Base-by-base conservation (phyloP, 2,113 vertebrate species). In the Ranitomeya imitator region DNA sequence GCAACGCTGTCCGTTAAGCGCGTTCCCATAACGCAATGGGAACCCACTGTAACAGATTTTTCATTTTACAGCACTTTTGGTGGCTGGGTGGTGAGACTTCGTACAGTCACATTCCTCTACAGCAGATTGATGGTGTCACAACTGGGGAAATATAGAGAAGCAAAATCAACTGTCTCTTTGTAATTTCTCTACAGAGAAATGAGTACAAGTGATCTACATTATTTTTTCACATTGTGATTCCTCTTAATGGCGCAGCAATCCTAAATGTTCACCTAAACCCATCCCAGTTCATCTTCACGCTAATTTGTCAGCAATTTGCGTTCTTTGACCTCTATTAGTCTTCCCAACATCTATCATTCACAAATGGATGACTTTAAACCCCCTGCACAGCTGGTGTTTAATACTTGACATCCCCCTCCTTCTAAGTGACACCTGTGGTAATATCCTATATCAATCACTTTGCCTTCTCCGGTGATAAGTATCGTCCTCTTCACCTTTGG, bases 231-330 rank as follows among this genome's bases (percentile, higher is more conserved):
- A 63, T 7, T n/a, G 2, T 13, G 7, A 23, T 67, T 11, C 63
- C 21, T 67, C 10, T 8, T 7, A 11, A 2, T 67, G n/a, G 19
- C 0, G 14, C 4, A 12, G 54, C 37, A 21, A 3, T 52, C 16
- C 45, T 21, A n/a, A 21, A 5, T 77, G 74, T 52, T 51, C 14
- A 54, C 11, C 76, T n/a, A 18, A 76, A 18, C 14, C 31, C n/a
- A 16, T 77, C 78, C 54, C n/a, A 26, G 3, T 26, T 26, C 78
- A 59, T 57, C 23, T 15, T 59, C 13, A 31, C 59, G 51, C 26
- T 37, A 51, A 82, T 65, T 82, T 65, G 59, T 82, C 51, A 63
- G n/a, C 19, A 21, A 21, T 65, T 82, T 82, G 80, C 15, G 13
- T 45, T 37, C 16, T 31, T 18, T 60, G 59, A 82, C 55, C 59